Conservation (phyloP, 2,797 vertebrate genomes). For the Philypnodon macrostomus region DNA sequence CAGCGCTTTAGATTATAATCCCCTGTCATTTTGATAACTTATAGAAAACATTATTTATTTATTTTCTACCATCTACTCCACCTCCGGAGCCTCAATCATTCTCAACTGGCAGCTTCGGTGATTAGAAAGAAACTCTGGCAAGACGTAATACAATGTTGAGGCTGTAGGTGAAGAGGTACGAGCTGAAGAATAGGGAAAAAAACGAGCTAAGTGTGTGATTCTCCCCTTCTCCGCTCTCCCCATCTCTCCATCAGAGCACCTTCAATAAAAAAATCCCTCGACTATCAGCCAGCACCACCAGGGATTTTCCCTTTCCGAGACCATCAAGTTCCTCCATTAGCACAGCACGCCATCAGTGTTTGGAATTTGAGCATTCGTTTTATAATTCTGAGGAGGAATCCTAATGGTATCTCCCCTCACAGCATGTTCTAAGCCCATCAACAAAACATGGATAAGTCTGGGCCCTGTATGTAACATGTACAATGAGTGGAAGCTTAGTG, state of each 20-base stretch:
- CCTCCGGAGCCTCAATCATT: conserved; percentile 33
- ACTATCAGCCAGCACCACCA: conserved; percentile 39
- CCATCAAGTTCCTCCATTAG: conserved; percentile 45
- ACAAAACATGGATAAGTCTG: conserved; percentile 14
- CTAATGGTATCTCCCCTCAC: conserved; percentile 47
- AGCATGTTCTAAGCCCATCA: conserved; percentile 27
- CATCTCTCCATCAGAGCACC: conserved; percentile 53
- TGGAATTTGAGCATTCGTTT: conserved; percentile 48
- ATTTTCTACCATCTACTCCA: conserved; percentile 40
- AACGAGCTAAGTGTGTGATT: conserved; percentile 19
- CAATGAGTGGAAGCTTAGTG: neutral
- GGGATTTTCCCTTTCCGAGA: conserved; percentile 53
- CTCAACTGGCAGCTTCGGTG: conserved; percentile 35
- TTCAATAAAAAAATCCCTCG: conserved; percentile 50
- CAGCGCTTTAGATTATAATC: conserved; percentile 46
- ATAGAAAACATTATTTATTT: conserved; percentile 48
- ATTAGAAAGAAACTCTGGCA: conserved; percentile 63
- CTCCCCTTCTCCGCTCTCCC: conserved; percentile 26
- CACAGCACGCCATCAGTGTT: conserved; percentile 37
- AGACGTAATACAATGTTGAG: conserved; percentile 40
- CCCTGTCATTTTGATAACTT: conserved; percentile 49
- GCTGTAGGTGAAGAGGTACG: conserved; percentile 18
- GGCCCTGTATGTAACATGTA: neutral
- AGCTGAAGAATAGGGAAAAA: conserved; percentile 22
- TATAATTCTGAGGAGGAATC: conserved; percentile 26